phyloP scores from a whole-genome alignment of 2,888 invertebrate species.

The Saturnia pavonia region DNA sequence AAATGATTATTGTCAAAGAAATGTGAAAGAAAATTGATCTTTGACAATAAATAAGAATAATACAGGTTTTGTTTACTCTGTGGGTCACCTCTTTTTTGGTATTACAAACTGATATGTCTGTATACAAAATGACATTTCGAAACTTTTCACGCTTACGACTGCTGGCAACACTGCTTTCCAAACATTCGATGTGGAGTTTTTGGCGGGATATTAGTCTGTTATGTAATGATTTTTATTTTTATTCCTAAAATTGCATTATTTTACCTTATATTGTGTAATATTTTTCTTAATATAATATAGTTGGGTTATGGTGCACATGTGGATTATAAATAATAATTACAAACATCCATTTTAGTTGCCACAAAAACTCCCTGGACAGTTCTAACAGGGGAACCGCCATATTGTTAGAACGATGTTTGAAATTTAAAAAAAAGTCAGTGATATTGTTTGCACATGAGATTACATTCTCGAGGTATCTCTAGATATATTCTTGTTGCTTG shows the following conservation, averaged over 20 bases:
- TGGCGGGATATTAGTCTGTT: background rate
- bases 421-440: background rate
- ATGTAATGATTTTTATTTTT: background rate
- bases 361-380: background rate
- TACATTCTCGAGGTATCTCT: constrained; percentile 11
- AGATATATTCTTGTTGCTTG: constrained; percentile 13
- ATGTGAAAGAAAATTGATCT: no score
- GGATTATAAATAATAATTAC: background rate
- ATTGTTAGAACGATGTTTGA: background rate
- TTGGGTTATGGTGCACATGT: background rate
- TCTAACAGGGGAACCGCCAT: background rate
- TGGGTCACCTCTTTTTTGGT: no score
- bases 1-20: no score
- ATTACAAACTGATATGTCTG: background rate
- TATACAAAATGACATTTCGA: background rate
- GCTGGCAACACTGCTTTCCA: background rate
- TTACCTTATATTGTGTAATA: background rate
- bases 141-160: background rate
- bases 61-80: no score
- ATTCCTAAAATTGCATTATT: background rate
- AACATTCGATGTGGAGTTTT: background rate
- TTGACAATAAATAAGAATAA: no score
- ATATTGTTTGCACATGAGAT: background rate
- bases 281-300: background rate
- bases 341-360: background rate